Evolutionary conservation across 1,140 invertebrate genomes (phyloP).

Genomic region (Varroa destructor): DNA sequence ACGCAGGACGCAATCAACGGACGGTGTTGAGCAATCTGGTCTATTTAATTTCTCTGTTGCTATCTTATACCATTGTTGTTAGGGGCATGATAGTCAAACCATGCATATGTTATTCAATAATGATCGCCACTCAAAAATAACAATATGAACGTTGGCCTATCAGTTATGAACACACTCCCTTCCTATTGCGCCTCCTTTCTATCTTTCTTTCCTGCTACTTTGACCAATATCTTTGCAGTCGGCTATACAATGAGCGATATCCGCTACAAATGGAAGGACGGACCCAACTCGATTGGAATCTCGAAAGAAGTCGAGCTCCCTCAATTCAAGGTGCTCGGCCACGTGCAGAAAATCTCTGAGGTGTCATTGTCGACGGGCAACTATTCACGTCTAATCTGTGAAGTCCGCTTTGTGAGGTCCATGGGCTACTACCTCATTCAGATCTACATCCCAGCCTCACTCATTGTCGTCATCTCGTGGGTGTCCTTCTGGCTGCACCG

Average conservation of each 20-base stretch:
- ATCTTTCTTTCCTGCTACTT: no score
- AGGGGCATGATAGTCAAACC: no score
- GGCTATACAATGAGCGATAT: conserved; percentile 62
- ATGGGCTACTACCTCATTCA: conserved; percentile 48
- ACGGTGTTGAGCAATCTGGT: no score
- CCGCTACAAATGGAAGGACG: conserved; percentile 73
- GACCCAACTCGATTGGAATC: conserved; percentile 41
- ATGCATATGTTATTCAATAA: no score
- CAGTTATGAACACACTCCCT: no score
- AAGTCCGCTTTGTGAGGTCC: conserved; percentile 42
- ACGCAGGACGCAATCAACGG: no score
- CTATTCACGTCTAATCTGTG: conserved; percentile 44
- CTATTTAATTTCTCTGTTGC: no score
- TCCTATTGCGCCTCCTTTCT: no score
- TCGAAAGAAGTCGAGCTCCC: conserved; percentile 43
- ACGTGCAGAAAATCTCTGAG: conserved; percentile 74
- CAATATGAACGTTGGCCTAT: no score
- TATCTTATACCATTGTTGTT: no score
- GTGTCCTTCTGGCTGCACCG: conserved; percentile 46
- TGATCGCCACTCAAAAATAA: no score
- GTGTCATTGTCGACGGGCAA: conserved; percentile 72
- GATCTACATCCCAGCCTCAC: conserved; percentile 45
- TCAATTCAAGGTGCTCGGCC: conserved; percentile 84
- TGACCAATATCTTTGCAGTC: conserved; percentile 32
- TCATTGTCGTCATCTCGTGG: conserved; percentile 46